Conservation (phyloP, 2,888 invertebrate genomes). For the Eristalis tenax region DNA sequence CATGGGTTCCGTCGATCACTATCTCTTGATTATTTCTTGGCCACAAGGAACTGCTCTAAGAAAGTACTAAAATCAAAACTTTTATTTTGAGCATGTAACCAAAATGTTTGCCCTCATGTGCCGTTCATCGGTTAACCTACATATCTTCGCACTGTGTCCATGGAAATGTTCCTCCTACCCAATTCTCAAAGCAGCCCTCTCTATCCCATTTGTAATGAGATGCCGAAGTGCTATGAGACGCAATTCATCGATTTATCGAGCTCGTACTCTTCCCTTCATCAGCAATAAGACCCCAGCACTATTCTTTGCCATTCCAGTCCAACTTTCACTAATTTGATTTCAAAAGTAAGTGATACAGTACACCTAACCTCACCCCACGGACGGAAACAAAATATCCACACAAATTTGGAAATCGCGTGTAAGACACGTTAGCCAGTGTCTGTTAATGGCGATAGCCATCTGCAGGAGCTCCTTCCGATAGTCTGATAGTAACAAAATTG, state of each 20-base stretch:
- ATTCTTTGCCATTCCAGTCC: background rate
- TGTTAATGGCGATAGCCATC: background rate
- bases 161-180: background rate
- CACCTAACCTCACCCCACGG: background rate
- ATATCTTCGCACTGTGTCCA: background rate
- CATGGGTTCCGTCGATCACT: too few species aligned
- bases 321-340: background rate
- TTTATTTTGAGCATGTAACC: background rate
- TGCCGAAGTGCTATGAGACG: background rate
- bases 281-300: too few species aligned
- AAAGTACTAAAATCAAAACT: background rate
- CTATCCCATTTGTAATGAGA: background rate
- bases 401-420: constrained; percentile 20
- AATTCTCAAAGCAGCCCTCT: background rate
- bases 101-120: background rate
- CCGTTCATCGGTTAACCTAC: background rate
- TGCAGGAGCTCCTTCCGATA: too few species aligned
- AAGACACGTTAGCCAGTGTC: background rate
- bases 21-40: too few species aligned
- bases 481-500: background rate
- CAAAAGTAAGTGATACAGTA: background rate
- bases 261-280: background rate
- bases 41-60: too few species aligned
- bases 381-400: too few species aligned
- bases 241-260: background rate